A percentile compares a stretch with the other conserved stretches of the same genome.
phyloP scores from a whole-genome alignment of 2,113 vertebrate genomes.

The Dromiciops gliroides region DNA sequence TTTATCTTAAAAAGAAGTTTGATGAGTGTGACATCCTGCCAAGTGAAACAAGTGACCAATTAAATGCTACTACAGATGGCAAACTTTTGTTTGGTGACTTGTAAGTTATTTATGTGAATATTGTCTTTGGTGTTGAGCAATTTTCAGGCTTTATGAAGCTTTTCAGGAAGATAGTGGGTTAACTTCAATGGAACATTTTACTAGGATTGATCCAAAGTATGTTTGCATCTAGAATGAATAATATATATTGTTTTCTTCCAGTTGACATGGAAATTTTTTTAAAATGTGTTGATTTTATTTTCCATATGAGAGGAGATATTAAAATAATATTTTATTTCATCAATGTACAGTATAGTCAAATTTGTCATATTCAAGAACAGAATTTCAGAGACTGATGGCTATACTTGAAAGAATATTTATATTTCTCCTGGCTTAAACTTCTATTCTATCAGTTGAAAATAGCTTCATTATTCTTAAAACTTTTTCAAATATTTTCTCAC shows the following conservation, averaged over 20 bases:
- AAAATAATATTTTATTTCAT: constrained; percentile 1
- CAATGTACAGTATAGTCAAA: background rate
- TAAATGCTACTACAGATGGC: background rate
- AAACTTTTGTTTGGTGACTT: background rate
- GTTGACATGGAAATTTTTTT: background rate
- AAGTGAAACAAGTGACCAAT: background rate
- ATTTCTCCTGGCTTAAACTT: background rate
- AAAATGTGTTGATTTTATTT: background rate
- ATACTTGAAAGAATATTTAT: background rate
- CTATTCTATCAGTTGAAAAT: background rate
- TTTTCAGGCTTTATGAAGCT: background rate
- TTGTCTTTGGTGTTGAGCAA: background rate
- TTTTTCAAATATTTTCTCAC: background rate
- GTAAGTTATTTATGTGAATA: background rate
- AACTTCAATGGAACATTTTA: background rate
- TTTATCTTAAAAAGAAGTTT: no score
- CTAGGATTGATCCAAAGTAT: background rate
- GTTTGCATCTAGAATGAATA: background rate
- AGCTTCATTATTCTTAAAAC: background rate
- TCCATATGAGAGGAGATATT: background rate
- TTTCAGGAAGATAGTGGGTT: background rate
- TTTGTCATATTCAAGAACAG: background rate
- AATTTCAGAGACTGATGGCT: background rate
- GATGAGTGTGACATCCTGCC: background rate
- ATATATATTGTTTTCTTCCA: background rate